Evolutionary conservation across 2,888 invertebrate genomes (phyloP).

Genomic region (Nematopogon swammerdamellus): DNA sequence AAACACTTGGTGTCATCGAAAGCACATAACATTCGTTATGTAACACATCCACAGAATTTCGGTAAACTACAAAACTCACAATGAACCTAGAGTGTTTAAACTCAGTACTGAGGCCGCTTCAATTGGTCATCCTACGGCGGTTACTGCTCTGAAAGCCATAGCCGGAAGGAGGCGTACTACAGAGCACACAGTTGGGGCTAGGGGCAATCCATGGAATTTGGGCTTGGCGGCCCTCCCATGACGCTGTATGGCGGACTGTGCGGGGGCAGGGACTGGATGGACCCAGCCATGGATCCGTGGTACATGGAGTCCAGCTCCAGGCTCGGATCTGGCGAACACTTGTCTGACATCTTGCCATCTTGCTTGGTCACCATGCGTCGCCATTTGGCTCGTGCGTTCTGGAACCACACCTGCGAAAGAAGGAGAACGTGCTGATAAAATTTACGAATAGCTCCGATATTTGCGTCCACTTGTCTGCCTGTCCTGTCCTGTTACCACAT

Average conservation of each 20-base stretch:
- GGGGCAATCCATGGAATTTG: slow-evolving; percentile 72
- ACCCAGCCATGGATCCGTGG: slow-evolving; percentile 61
- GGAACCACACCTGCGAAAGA: slow-evolving; percentile 88
- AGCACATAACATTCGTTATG: no score
- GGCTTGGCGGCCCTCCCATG: slow-evolving; percentile 63
- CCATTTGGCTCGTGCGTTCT: slow-evolving; percentile 93
- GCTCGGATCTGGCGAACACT: slow-evolving; percentile 63
- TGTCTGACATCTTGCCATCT: slow-evolving; percentile 70
- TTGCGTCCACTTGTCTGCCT: no score
- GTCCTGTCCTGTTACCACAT: no score
- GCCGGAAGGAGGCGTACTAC: not conserved
- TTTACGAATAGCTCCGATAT: no score
- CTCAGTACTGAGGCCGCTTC: no score
- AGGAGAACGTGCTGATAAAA: slow-evolving; percentile 24
- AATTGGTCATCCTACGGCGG: no score
- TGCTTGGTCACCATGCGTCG: slow-evolving; percentile 83
- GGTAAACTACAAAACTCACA: no score
- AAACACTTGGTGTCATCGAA: no score
- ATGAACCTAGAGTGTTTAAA: no score
- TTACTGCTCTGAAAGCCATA: no score
- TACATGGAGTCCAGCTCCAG: slow-evolving; percentile 61
- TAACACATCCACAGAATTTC: no score
- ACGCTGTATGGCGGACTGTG: slow-evolving; percentile 71
- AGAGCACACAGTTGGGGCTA: slow-evolving; percentile 44
- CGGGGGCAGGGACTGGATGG: slow-evolving; percentile 62